phyloP scores from a whole-genome alignment of 2,888 invertebrate genomes.

The Petrophora chlorosata region DNA sequence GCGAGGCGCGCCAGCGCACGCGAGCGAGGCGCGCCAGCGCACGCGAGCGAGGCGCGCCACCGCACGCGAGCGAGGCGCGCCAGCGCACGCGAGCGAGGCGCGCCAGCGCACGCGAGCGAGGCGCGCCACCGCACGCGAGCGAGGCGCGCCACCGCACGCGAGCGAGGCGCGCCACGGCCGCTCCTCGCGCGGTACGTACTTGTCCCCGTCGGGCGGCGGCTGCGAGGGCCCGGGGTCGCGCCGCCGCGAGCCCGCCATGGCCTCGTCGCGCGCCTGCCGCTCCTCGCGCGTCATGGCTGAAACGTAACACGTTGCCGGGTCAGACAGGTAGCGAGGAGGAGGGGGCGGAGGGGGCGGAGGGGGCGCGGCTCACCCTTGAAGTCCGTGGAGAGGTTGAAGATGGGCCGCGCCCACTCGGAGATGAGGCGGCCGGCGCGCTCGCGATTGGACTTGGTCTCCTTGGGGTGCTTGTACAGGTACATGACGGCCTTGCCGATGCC shows the following conservation, averaged over 20 bases:
- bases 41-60: no score
- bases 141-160: no score
- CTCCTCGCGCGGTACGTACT: no score
- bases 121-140: no score
- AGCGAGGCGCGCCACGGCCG: no score
- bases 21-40: no score
- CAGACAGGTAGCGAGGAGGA: not conserved
- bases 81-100: no score
- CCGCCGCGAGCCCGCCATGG: slow-evolving; percentile 58
- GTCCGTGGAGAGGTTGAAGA: slow-evolving; percentile 92
- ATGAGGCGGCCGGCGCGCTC: slow-evolving; percentile 96
- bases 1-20: no score
- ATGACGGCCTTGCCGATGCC: slow-evolving; percentile 99
- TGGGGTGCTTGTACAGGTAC: slow-evolving; percentile 99
- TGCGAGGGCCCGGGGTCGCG: slow-evolving; percentile 27
- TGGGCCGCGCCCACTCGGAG: slow-evolving; percentile 98
- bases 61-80: no score
- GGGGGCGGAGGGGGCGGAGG: not conserved
- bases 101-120: no score
- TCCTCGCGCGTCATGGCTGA: slow-evolving; percentile 95
- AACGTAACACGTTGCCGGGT: not conserved
- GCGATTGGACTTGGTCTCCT: slow-evolving; percentile 96
- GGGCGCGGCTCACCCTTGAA: slow-evolving; percentile 56
- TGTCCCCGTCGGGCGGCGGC: not conserved
- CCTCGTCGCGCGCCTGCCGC: slow-evolving; percentile 91